phyloP scores from a whole-genome alignment of 2,888 invertebrate species.

The Formica aserva region DNA sequence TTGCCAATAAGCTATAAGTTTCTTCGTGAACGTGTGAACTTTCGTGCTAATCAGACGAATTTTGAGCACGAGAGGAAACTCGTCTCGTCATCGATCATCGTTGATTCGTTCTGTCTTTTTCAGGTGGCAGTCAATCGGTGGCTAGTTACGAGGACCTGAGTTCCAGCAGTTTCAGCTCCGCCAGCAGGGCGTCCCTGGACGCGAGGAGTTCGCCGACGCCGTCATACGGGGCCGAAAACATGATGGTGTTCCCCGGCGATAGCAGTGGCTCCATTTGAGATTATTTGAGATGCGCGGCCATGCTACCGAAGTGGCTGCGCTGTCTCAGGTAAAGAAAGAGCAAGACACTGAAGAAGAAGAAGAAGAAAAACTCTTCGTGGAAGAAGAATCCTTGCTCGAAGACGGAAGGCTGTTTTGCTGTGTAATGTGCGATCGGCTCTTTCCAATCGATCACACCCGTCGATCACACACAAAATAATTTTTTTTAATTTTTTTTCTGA shows the following conservation, averaged over 20 bases:
- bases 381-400: conserved; percentile 11
- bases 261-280: conserved; percentile 90
- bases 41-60: background rate
- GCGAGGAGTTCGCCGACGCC: conserved; percentile 91
- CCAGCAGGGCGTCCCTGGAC: conserved; percentile 92
- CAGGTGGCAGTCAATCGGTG: conserved; percentile 88
- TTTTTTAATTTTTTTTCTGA: conserved; percentile 20
- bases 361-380: conserved; percentile 1
- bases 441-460: background rate
- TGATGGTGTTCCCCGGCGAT: conserved; percentile 93
- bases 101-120: conserved; percentile 71
- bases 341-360: background rate
- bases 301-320: conserved; percentile 82
- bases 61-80: conserved; percentile 7
- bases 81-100: background rate
- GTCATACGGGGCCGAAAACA: conserved; percentile 91
- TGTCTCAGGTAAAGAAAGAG: conserved; percentile 80
- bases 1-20: conserved; percentile 12
- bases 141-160: conserved; percentile 91
- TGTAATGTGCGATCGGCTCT: background rate
- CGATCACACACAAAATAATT: conserved; percentile 6
- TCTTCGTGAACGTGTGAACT: background rate
- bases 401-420: background rate
- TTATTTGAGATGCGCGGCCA: conserved; percentile 81
- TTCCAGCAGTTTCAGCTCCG: conserved; percentile 94